Percentiles rank a stretch among this genome's conserved stretches.
These are phyloP conservation scores for Lamprologus speciosus DNA, from an alignment of 2,113 vertebrate genomes.

Conservation along the genomic window DNA sequence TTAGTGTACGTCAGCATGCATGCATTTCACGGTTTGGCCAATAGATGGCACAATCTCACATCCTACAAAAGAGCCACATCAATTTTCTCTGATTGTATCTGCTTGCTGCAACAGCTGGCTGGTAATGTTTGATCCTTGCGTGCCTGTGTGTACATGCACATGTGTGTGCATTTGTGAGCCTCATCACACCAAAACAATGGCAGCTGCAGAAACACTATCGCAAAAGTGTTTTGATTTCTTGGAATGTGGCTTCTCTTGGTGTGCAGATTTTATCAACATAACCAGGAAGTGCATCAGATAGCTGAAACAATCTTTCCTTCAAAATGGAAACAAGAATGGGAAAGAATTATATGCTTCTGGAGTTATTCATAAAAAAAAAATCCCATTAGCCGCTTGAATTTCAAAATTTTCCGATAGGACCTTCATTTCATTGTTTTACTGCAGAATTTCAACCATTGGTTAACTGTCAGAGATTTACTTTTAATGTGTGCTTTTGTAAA, in stretches of 20 bases:
- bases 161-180: not conserved
- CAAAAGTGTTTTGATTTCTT: not conserved
- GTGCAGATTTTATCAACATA: not conserved
- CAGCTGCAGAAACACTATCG: not conserved
- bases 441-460: not conserved
- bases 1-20: not conserved
- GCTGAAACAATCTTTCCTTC: not conserved
- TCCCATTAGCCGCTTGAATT: not conserved
- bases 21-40: not conserved
- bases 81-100: not conserved
- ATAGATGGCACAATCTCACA: not conserved
- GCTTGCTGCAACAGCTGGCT: rapidly evolving
- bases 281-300: not conserved
- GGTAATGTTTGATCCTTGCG: not conserved
- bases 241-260: not conserved
- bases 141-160: not conserved
- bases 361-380: not conserved
- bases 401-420: not conserved
- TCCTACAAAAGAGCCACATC: not conserved
- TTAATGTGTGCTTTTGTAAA: not conserved
- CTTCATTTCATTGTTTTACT: not conserved
- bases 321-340: not conserved
- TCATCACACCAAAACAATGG: not conserved
- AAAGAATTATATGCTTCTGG: not conserved
- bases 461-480: not conserved